These are phyloP conservation scores for Dallia pectoralis DNA, from an alignment of 2,797 vertebrate genomes.

Conservation along the genomic window DNA sequence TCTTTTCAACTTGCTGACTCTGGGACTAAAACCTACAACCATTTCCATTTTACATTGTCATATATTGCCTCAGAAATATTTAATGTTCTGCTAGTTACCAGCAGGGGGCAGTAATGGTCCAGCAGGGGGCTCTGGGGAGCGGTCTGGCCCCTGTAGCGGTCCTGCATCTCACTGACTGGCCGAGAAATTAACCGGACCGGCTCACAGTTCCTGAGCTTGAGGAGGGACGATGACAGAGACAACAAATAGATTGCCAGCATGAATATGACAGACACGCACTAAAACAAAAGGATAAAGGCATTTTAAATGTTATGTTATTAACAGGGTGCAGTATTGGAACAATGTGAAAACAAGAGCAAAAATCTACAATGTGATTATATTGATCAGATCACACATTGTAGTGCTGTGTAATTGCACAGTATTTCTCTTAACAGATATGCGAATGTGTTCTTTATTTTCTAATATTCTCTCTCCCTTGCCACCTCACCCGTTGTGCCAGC, in stretches of 20 bases:
- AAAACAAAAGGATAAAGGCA: not conserved
- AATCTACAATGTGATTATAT: no score
- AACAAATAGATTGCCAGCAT: not conserved
- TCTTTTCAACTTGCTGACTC: no score
- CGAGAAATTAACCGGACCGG: slow-evolving; percentile 25
- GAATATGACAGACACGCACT: not conserved
- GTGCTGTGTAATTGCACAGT: no score
- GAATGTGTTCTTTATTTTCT: no score
- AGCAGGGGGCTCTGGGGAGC: slow-evolving; percentile 3
- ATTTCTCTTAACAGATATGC: no score
- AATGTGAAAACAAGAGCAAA: no score
- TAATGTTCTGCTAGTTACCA: slow-evolving; percentile 22
- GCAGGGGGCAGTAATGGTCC: slow-evolving; percentile 13
- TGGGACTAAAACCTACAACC: no score
- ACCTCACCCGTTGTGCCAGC: slow-evolving; percentile 44
- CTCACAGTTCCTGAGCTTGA: slow-evolving; percentile 33
- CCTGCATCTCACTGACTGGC: slow-evolving; percentile 43
- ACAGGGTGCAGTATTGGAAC: no score
- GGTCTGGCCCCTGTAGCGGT: slow-evolving; percentile 37
- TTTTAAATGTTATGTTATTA: no score
- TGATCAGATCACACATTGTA: no score
- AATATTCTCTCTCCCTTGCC: no score
- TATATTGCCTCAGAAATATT: not conserved
- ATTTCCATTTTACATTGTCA: not conserved
- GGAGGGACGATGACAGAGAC: not conserved